Evolutionary conservation across 2,113 vertebrate genomes (phyloP).

Genomic region (Tenrec ecaudatus): DNA sequence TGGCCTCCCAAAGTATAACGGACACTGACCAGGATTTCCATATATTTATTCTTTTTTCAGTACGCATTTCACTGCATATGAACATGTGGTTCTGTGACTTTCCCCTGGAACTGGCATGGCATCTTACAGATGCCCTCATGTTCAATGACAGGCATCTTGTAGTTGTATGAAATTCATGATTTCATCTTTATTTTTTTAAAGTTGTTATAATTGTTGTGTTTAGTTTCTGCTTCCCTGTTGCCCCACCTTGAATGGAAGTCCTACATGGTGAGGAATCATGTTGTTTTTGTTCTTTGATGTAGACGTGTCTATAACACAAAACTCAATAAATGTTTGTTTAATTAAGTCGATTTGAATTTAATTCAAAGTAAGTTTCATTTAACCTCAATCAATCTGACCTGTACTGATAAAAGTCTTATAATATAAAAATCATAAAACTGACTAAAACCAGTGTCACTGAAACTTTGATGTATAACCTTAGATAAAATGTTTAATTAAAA

Average conservation of each 20-base stretch:
- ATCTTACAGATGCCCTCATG: neutral
- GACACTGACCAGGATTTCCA: neutral
- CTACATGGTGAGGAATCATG: neutral
- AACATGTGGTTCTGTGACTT: neutral
- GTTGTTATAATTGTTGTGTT: neutral
- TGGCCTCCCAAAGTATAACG: too few relatives aligned
- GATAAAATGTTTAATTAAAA: constrained; percentile 11
- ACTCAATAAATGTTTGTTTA: constrained; percentile 7
- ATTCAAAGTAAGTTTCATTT: constrained; percentile 10
- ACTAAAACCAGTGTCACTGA: neutral
- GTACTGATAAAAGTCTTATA: neutral
- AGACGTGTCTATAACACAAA: neutral
- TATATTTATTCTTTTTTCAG: neutral
- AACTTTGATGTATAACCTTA: neutral
- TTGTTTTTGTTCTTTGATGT: neutral
- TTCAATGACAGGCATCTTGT: constrained; percentile 4
- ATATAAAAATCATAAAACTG: neutral
- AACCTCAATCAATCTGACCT: neutral
- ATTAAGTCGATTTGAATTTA: constrained; percentile 23
- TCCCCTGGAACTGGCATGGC: neutral
- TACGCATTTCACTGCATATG: constrained; percentile 21
- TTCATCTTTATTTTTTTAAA: constrained; percentile 46
- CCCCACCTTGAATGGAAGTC: neutral
- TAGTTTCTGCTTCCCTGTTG: constrained; percentile 12
- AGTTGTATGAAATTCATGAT: neutral